phyloP scores from a whole-genome alignment of 2,797 vertebrate species.

The Mus caroli region DNA sequence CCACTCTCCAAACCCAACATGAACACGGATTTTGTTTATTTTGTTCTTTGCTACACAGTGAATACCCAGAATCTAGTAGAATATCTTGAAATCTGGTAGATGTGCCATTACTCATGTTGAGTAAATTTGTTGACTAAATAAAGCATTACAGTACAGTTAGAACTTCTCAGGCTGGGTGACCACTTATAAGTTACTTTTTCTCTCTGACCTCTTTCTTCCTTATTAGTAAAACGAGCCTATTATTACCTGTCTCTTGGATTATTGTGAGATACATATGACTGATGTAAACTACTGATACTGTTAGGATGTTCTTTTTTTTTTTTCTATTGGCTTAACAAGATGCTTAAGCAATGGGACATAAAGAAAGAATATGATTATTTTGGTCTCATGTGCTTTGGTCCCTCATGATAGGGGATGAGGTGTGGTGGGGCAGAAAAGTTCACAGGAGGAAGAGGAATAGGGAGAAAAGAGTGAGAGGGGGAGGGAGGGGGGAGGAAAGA shows the following conservation, averaged over 20 bases:
- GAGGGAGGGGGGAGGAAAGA: no score
- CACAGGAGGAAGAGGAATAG: not conserved
- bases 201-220: conserved; percentile 37
- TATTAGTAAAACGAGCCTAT: not conserved
- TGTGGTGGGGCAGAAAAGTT: not conserved
- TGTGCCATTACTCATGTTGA: not conserved
- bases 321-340: not conserved
- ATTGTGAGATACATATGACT: conserved; percentile 31
- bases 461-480: no score
- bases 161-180: not conserved
- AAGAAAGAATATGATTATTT: not conserved
- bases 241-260: not conserved
- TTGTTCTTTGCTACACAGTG: not conserved
- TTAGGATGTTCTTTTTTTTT: not conserved
- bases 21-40: conserved; percentile 54
- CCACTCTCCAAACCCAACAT: conserved; percentile 15
- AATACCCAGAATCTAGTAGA: not conserved
- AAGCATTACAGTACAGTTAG: not conserved
- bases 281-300: not conserved
- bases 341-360: not conserved
- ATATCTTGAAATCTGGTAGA: not conserved
- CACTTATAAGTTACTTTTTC: not conserved
- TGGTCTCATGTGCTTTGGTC: not conserved
- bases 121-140: conserved; percentile 25
- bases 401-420: not conserved